Base-by-base conservation (phyloP, 2,113 vertebrate genomes). In the Urocynchramus pylzowi region DNA sequence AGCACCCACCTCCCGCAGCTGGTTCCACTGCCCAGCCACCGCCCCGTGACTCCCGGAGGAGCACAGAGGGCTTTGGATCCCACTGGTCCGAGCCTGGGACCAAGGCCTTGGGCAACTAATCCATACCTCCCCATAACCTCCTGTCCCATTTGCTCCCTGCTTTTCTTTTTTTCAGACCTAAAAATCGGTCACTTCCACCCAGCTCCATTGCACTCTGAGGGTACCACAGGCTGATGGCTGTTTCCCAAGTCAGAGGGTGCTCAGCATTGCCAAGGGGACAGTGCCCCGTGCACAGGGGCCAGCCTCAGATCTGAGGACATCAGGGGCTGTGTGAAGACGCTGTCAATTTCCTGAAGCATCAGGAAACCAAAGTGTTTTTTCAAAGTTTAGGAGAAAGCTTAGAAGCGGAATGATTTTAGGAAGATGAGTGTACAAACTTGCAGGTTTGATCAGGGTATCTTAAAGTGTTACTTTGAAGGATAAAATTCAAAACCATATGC, bases 21-120 rank as follows among this genome's bases (percentile, higher is more conserved):
- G 17, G 12, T 17, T 22, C 0, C 0, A 27, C 44, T 4, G 5
- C 2, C 3, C 13, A 6, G n/a, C 28, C 47, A 4, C 22, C 4
- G 5, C 44, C 61, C 7, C 2, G 53, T 11, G 39, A 59, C 19
- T n/a, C 24, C 31, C 0, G 0, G n/a, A 61, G 0, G n/a, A 61
- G 54, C 35, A 30, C 11, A 1, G 35, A 59, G 28, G 2, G 9
- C 33, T 69, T 71, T 54, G 47, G 28, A 59, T 3, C 15, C 7
- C 5, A 0, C 67, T n/a, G 31, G 6, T 12, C 63, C 0, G 1
- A 77, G 41, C 26, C 41, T 52, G 54, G 15, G 17, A 35, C 16
- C 23, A 28, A 18, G 22, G 33, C 49, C 28, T 65, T 45, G 13
- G 31, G 23, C 4, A 5, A 21, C 14, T 15, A 69, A 77, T 18